phyloP scores from a whole-genome alignment of 2,113 vertebrate genomes.

The Chauna torquata region DNA sequence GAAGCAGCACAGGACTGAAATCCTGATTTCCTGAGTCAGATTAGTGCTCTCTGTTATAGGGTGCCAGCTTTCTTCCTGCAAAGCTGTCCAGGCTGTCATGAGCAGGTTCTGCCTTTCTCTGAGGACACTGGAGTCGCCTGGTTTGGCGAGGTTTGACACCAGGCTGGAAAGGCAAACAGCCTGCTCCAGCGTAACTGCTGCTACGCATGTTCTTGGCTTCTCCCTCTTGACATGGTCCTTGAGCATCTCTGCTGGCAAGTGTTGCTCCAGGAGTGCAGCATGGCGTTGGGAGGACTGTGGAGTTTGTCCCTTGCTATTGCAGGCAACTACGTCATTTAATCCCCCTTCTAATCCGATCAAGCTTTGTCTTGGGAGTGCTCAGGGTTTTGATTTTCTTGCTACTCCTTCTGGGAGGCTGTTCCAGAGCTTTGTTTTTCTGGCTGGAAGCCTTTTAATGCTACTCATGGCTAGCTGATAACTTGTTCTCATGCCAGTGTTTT shows the following conservation, averaged over 20 bases:
- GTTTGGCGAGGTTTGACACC: not conserved
- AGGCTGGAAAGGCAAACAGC: not conserved
- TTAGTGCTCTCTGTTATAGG: not conserved
- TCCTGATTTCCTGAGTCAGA: not conserved
- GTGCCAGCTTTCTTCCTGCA: not conserved
- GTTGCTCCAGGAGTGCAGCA: not conserved
- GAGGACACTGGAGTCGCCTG: not conserved
- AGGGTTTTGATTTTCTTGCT: slow-evolving; percentile 55
- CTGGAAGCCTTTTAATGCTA: not conserved
- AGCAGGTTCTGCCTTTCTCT: not conserved
- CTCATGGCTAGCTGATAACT: slow-evolving; percentile 38
- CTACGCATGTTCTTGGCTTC: not conserved
- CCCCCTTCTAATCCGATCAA: slow-evolving; percentile 27
- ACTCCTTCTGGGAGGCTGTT: slow-evolving; percentile 46
- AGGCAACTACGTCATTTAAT: slow-evolving; percentile 46
- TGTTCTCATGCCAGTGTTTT: slow-evolving; percentile 61
- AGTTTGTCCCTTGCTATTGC: not conserved
- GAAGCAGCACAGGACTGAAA: not conserved
- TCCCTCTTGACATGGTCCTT: not conserved
- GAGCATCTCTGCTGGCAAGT: slow-evolving; percentile 32
- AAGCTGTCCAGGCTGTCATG: not conserved
- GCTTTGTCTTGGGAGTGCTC: slow-evolving; percentile 24
- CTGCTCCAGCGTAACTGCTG: not conserved
- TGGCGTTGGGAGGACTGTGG: not conserved
- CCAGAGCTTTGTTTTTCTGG: slow-evolving; percentile 56